phyloP scores from a whole-genome alignment of 2,888 invertebrate species.

The Papilio elwesi region DNA sequence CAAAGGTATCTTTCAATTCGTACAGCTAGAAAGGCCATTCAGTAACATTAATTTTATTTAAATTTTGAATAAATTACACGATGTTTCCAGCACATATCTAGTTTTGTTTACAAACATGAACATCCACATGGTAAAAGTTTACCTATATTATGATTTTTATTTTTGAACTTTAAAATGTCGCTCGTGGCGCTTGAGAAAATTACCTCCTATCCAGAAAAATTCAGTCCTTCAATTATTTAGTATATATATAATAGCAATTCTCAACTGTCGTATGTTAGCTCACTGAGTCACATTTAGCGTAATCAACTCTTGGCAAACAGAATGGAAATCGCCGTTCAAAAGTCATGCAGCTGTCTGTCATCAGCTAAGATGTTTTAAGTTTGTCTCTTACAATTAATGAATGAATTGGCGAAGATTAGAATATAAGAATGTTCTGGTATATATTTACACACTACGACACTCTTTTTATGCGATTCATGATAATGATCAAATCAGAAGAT shows the following conservation, averaged over 20 bases:
- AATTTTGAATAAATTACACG: background rate
- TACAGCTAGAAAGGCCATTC: background rate
- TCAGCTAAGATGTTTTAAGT: background rate
- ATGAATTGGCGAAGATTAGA: background rate
- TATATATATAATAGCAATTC: too few species aligned
- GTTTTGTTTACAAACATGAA: background rate
- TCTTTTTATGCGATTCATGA: background rate
- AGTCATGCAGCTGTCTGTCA: background rate
- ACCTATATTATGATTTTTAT: conserved; percentile 27
- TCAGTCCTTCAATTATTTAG: background rate
- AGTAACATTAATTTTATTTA: too few species aligned
- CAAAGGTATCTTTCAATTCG: background rate
- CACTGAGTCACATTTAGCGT: background rate
- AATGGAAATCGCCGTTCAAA: background rate
- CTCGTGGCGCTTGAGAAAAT: background rate
- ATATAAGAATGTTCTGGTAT: background rate
- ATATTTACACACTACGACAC: background rate
- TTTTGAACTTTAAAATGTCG: background rate
- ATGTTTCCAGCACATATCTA: too few species aligned
- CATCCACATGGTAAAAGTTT: conserved; percentile 24
- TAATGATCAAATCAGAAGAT: too few species aligned
- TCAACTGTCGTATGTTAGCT: too few species aligned
- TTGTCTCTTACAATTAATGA: background rate
- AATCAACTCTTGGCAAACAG: background rate
- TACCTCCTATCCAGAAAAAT: background rate